Percentiles rank a stretch among this genome's conserved stretches.
These are phyloP conservation scores for Cephalopholis sonnerati DNA, from an alignment of 2,113 vertebrate genomes.

Conservation along the genomic window DNA sequence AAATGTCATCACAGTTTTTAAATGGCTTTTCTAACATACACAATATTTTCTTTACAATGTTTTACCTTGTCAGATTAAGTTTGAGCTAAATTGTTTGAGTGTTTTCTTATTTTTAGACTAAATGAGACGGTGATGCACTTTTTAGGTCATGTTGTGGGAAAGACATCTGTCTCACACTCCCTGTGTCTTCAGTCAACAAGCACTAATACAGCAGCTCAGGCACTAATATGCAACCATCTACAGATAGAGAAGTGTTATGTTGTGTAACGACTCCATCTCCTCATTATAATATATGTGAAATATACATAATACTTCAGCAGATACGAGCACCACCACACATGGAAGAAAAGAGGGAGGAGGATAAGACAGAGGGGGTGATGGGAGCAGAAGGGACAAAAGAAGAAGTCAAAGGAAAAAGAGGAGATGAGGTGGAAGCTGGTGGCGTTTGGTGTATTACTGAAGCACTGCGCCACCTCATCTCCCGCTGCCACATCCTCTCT, in stretches of 20 bases:
- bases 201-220: not conserved
- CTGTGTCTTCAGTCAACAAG: constrained; percentile 3
- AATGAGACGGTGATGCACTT: not conserved
- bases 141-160: not conserved
- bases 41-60: no score
- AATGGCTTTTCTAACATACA: no score
- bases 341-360: not conserved
- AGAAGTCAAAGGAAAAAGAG: not conserved
- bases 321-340: not conserved
- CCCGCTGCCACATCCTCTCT: constrained; percentile 32
- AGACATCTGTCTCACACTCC: not conserved
- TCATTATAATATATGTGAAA: not conserved
- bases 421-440: constrained; percentile 25
- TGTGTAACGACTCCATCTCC: not conserved
- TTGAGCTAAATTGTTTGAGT: no score
- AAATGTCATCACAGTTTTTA: no score
- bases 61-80: no score
- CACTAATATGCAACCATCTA: not conserved
- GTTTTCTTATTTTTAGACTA: no score
- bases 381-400: not conserved
- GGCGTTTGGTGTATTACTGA: constrained; percentile 14
- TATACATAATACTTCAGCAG: not conserved
- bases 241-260: not conserved
- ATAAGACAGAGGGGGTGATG: not conserved
- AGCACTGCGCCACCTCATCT: constrained; percentile 2